Base-by-base conservation (phyloP, 2,113 vertebrate genomes). In the Girardinichthys multiradiatus region DNA sequence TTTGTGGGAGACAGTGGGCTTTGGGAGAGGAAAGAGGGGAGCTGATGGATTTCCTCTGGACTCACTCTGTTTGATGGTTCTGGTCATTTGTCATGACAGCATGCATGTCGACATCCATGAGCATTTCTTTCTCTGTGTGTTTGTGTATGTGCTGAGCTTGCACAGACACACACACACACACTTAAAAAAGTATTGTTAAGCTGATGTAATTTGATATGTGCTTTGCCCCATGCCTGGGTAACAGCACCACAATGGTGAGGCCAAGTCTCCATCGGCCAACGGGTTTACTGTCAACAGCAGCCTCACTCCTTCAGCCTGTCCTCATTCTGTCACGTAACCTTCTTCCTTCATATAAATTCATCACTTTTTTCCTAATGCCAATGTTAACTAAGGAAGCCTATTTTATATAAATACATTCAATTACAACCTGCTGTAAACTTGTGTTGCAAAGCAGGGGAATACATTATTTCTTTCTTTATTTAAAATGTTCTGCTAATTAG, bases 31-130 rank as follows among this genome's bases (percentile, higher is more conserved):
- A 76, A 84, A 88, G 51, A 72, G 86, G 86, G 51, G 74, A 86
- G 82, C 85, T 86, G 85, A 87, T 90, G 83, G 72, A 68, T 84
- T 87, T 91, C 89, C 82, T 86, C 76, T 85, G 80, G 71, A 81
- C 73, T 83, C 84, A 63, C 68, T 19, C 77, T 73, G 81, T 63
- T 76, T 62, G 54, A 48, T 79, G 72, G 74, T 63, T 65, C 62
- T 74, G 75, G 58, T 79, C 70, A 74, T 90, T 83, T 86, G 66
- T 84, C 72, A 77, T 86, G 82, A 42, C 62, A 70, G 68, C 70
- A 57, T 74, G 67, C 27, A 63, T 45, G 69, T 76, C 13, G 3
- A 39, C 30, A n/a, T 54, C 27, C 24, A 48, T n/a, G n/a, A 57
- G 6, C 51, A n/a, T 35, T 24, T 29, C 9, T 66, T 35, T 0